Conservation (phyloP, 1,140 invertebrate species). For the Drosophila tani region DNA sequence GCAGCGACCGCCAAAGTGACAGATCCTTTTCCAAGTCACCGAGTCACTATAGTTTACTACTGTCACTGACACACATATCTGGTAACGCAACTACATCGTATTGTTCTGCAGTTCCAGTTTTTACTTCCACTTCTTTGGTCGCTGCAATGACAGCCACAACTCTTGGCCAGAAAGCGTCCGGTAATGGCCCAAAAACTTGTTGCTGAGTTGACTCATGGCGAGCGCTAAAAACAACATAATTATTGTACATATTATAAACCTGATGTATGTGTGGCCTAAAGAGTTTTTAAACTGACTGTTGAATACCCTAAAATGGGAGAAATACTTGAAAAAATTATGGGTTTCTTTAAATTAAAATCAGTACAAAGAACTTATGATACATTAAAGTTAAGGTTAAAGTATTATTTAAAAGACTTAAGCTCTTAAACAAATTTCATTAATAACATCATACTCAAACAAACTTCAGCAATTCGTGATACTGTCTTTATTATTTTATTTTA, state of each 20-base stretch:
- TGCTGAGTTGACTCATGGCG: conserved; percentile 71
- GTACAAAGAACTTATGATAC: neutral
- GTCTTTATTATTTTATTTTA: neutral
- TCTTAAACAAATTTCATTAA: too few species aligned
- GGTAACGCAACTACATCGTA: conserved; percentile 51
- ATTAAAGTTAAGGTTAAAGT: neutral
- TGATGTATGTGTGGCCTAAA: conserved; percentile 8
- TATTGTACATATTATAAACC: conserved; percentile 59
- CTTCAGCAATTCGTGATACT: too few species aligned
- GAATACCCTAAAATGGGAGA: neutral
- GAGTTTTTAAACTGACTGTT: neutral
- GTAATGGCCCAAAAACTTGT: conserved; percentile 54
- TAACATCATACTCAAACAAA: too few species aligned
- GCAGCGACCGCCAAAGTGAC: conserved; percentile 60
- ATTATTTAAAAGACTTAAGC: too few species aligned
- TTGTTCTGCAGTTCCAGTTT: conserved; percentile 40
- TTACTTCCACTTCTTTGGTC: conserved; percentile 48
- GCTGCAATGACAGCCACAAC: conserved; percentile 42
- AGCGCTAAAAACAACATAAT: conserved; percentile 65
- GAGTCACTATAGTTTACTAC: conserved; percentile 25
- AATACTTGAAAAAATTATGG: neutral
- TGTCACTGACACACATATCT: conserved; percentile 79
- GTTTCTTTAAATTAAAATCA: neutral
- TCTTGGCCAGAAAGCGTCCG: conserved; percentile 50
- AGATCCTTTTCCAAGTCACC: conserved; percentile 49